Conservation (phyloP, 2,888 invertebrate species). For the Lathronympha strigana region DNA sequence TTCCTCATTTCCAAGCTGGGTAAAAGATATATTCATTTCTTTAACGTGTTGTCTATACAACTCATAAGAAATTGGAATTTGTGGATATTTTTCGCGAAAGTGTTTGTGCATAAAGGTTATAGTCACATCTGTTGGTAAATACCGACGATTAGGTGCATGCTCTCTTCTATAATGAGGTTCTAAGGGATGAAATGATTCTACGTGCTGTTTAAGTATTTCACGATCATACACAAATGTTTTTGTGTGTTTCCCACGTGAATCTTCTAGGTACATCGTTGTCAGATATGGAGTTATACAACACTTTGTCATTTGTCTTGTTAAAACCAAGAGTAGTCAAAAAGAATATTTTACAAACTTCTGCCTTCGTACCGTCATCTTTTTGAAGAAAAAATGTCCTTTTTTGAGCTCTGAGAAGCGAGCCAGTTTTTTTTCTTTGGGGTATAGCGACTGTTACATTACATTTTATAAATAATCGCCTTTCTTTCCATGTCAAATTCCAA, state of each 20-base stretch:
- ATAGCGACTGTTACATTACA: background rate
- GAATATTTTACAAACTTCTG: background rate
- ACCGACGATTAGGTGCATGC: constrained; percentile 46
- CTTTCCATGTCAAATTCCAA: background rate
- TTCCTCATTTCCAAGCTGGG: constrained; percentile 47
- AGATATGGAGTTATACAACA: background rate
- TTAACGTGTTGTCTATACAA: constrained; percentile 45
- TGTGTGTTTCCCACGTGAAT: constrained; percentile 42
- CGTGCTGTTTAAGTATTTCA: constrained; percentile 42
- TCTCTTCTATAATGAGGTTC: constrained; percentile 48
- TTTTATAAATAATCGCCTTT: background rate
- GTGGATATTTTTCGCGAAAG: constrained; percentile 40
- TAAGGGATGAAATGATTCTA: constrained; percentile 47
- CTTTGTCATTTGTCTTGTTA: background rate
- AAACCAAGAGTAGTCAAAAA: background rate
- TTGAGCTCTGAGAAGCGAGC: background rate
- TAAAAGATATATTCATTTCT: constrained; percentile 47
- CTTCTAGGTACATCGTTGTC: background rate
- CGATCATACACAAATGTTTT: constrained; percentile 45
- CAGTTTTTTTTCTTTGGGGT: background rate
- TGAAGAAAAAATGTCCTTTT: background rate
- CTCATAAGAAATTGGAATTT: constrained; percentile 35
- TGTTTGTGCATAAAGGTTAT: constrained; percentile 45
- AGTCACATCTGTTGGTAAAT: constrained; percentile 45
- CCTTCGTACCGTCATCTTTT: background rate